These are phyloP conservation scores for Linepithema humile DNA, from an alignment of 1,140 invertebrate species.

Conservation along the genomic window DNA sequence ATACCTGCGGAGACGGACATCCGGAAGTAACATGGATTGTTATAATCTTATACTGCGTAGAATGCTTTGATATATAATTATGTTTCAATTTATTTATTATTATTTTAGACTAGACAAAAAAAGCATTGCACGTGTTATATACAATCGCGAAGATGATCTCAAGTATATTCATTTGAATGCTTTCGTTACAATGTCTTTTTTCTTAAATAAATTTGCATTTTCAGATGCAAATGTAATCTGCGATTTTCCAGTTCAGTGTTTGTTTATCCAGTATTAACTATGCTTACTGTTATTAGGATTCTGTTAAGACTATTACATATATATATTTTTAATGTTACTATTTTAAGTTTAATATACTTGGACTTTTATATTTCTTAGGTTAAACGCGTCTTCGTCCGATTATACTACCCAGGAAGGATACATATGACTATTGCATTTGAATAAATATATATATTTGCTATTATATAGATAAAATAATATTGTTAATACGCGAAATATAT, in stretches of 20 bases:
- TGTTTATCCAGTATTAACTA: slow-evolving; percentile 63
- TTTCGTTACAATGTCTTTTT: slow-evolving; percentile 63
- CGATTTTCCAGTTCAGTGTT: slow-evolving; percentile 64
- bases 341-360: slow-evolving; percentile 59
- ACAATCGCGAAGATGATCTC: slow-evolving; percentile 52
- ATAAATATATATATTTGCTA: slow-evolving; percentile 3
- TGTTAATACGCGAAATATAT: not conserved
- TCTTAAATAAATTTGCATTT: slow-evolving; percentile 61
- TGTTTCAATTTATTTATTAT: slow-evolving; percentile 69
- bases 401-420: slow-evolving; percentile 34
- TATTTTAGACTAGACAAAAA: slow-evolving; percentile 62
- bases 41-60: slow-evolving; percentile 37
- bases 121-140: slow-evolving; percentile 53
- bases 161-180: slow-evolving; percentile 67
- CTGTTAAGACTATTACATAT: slow-evolving; percentile 57
- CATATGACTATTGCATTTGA: not conserved
- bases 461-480: slow-evolving; percentile 23
- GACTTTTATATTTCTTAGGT: slow-evolving; percentile 23
- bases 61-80: slow-evolving; percentile 53
- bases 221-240: slow-evolving; percentile 63
- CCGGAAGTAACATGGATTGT: slow-evolving; percentile 47
- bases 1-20: slow-evolving; percentile 54
- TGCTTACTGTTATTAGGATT: slow-evolving; percentile 63
- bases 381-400: not conserved
- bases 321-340: slow-evolving; percentile 59